Conservation (phyloP, 1,140 invertebrate species). For the Oryctes rhinoceros region DNA sequence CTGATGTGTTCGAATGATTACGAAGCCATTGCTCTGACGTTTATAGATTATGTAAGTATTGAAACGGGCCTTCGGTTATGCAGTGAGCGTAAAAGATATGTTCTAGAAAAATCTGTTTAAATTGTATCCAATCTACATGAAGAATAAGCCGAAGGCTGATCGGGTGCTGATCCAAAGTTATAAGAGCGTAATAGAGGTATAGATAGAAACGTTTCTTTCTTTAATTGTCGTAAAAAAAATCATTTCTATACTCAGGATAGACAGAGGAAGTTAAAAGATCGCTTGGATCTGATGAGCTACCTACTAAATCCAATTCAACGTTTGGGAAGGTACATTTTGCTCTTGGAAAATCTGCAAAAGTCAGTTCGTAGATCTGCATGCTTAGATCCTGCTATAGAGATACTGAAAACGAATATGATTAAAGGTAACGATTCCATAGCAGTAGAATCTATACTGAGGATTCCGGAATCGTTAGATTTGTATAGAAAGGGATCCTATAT, state of each 20-base stretch:
- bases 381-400: slow-evolving; percentile 48
- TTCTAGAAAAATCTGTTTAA: slow-evolving; percentile 54
- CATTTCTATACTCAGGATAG: slow-evolving; percentile 47
- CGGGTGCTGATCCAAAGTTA: slow-evolving; percentile 47
- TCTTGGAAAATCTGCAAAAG: slow-evolving; percentile 54
- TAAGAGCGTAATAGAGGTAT: slow-evolving; percentile 51
- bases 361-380: slow-evolving; percentile 47
- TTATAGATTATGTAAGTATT: slow-evolving; percentile 50
- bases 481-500: slow-evolving; percentile 52
- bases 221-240: background rate
- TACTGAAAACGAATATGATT: slow-evolving; percentile 51
- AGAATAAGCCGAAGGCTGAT: slow-evolving; percentile 54
- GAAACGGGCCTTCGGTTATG: background rate
- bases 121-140: slow-evolving; percentile 54
- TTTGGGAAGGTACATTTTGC: slow-evolving; percentile 54
- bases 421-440: slow-evolving; percentile 55
- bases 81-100: background rate
- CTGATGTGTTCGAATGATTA: slow-evolving; percentile 46
- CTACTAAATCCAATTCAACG: slow-evolving; percentile 56
- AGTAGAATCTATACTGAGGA: slow-evolving; percentile 52
- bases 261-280: slow-evolving; percentile 51
- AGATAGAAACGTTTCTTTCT: background rate
- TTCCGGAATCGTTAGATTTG: slow-evolving; percentile 46
- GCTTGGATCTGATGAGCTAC: slow-evolving; percentile 52
- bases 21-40: slow-evolving; percentile 47